phyloP scores from a whole-genome alignment of 2,113 vertebrate species.

The Echinops telfairi region DNA sequence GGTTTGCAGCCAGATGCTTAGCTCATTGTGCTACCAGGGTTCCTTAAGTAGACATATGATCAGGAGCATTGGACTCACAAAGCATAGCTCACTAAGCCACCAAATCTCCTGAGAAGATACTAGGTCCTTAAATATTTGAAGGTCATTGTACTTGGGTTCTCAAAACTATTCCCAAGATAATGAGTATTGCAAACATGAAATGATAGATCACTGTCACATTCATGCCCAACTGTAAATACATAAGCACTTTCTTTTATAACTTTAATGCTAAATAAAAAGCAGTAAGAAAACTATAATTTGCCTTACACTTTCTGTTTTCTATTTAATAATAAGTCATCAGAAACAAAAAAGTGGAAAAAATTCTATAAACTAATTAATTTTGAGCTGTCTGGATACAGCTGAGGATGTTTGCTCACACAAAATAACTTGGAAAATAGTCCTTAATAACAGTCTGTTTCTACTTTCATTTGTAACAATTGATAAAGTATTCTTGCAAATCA shows the following conservation, averaged over 20 bases:
- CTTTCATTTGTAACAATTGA: constrained; percentile 32
- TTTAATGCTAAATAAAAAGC: background rate
- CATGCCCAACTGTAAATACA: background rate
- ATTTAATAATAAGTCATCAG: background rate
- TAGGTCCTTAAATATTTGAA: background rate
- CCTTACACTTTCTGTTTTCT: background rate
- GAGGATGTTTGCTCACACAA: background rate
- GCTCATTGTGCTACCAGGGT: too few species aligned
- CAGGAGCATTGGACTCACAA: too few species aligned
- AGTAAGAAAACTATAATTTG: background rate
- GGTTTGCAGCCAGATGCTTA: too few species aligned
- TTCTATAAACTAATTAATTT: background rate
- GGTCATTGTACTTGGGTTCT: background rate
- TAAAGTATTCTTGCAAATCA: constrained; percentile 38
- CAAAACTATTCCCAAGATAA: background rate
- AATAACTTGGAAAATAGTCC: constrained; percentile 17
- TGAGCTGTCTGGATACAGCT: constrained; percentile 1
- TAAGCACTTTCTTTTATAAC: background rate
- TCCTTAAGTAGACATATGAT: too few species aligned
- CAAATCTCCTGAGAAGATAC: background rate
- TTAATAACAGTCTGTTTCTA: background rate
- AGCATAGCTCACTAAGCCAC: too few species aligned
- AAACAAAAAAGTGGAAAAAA: background rate
- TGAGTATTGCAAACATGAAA: background rate
- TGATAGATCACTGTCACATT: background rate